A percentile compares a stretch with the other conserved stretches of the same genome.
phyloP scores from a whole-genome alignment of 2,888 invertebrate genomes.

The Candidula unifasciata region DNA sequence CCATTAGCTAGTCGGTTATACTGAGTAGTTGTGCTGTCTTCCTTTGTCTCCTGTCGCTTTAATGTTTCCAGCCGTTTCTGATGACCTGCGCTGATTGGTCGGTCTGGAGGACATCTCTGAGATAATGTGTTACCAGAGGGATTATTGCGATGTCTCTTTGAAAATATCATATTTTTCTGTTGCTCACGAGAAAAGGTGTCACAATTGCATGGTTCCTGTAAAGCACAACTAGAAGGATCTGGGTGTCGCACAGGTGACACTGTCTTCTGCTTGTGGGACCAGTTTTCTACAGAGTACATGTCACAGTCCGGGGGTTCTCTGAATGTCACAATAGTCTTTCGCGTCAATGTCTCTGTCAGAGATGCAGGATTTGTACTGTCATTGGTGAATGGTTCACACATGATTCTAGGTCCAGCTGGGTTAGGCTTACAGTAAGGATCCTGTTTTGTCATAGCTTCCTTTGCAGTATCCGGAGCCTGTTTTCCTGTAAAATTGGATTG shows the following conservation, averaged over 20 bases:
- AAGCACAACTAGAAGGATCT: too few relatives aligned
- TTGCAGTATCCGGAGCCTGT: neutral
- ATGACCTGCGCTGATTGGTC: too few relatives aligned
- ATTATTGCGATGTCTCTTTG: too few relatives aligned
- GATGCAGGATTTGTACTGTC: neutral
- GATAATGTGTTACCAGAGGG: too few relatives aligned
- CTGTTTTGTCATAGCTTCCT: neutral
- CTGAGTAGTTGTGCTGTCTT: neutral
- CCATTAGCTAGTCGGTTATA: neutral
- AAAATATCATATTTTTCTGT: too few relatives aligned
- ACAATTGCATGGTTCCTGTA: too few relatives aligned
- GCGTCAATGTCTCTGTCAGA: neutral
- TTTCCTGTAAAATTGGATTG: neutral
- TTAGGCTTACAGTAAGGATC: neutral
- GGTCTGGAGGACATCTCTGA: too few relatives aligned
- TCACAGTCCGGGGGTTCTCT: neutral
- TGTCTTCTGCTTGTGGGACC: neutral
- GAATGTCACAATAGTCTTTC: neutral
- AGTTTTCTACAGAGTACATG: neutral
- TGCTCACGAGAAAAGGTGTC: too few relatives aligned
- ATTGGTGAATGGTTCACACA: neutral
- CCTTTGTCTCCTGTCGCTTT: too few relatives aligned
- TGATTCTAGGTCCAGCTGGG: neutral
- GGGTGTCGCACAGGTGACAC: too few relatives aligned
- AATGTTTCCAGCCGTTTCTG: too few relatives aligned